These are phyloP conservation scores for Campaea margaritaria DNA, from an alignment of 2,888 invertebrate species.

Conservation along the genomic window DNA sequence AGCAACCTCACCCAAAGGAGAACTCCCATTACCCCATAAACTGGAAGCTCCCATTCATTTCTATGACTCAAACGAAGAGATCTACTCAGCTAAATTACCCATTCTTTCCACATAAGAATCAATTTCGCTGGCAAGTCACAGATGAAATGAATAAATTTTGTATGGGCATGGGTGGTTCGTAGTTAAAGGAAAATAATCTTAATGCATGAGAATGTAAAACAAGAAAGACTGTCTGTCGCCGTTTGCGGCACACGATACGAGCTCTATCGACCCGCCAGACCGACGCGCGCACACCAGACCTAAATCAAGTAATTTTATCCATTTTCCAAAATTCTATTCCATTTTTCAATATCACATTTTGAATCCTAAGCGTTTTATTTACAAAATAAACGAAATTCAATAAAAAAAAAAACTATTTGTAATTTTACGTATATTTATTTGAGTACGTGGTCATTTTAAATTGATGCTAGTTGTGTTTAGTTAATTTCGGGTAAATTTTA, in stretches of 20 bases:
- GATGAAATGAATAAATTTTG: slow-evolving; percentile 44
- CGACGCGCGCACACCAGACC: slow-evolving; percentile 79
- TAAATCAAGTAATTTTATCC: slow-evolving; percentile 44
- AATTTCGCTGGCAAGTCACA: slow-evolving; percentile 47
- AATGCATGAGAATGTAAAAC: slow-evolving; percentile 69
- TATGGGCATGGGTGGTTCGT: slow-evolving; percentile 41
- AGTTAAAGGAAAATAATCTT: slow-evolving; percentile 58
- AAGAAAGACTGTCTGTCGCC: slow-evolving; percentile 83
- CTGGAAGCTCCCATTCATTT: slow-evolving; percentile 35
- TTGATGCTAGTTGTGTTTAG: not conserved
- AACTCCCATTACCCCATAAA: slow-evolving; percentile 25
- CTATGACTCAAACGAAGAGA: slow-evolving; percentile 26
- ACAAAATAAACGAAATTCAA: slow-evolving; percentile 10
- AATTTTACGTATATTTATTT: too few relatives aligned
- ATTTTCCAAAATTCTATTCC: slow-evolving; percentile 24
- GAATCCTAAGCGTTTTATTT: not conserved
- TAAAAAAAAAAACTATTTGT: too few relatives aligned
- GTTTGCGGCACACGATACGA: slow-evolving; percentile 65
- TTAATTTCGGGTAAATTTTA: not conserved
- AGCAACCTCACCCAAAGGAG: slow-evolving; percentile 7
- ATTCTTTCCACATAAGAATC: slow-evolving; percentile 38
- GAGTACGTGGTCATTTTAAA: not conserved
- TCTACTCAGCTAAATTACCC: slow-evolving; percentile 38
- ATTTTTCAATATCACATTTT: slow-evolving; percentile 23
- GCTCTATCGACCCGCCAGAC: slow-evolving; percentile 77